Base-by-base conservation (phyloP, 2,888 invertebrate species). In the Heliconius hortense region DNA sequence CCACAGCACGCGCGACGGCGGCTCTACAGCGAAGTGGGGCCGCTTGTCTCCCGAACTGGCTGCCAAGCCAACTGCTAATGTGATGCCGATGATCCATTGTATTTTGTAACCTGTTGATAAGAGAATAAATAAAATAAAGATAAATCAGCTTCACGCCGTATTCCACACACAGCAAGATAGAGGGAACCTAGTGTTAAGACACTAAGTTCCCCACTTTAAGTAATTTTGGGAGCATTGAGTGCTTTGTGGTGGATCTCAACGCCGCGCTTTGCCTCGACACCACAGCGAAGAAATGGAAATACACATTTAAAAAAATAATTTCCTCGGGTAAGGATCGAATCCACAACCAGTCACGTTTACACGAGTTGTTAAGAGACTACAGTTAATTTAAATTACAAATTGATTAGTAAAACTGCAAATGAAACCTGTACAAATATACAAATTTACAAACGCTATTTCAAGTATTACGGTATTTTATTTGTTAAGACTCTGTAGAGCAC, bases 1-100 rank as follows among this genome's bases (percentile, higher is more conserved):
- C 94, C 94, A 93, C 31, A 93, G 83, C n/a, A 93, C 82, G 4
- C 94, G 87, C 64, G 93, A 84, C 1, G 92, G 90, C 2, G 94
- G 94, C 79, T 94, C 92, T 72, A 86, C 83, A 24, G 86, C 83
- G 81, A 93, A 93, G 70, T 92, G 92, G 0, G 94, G 94, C 59
- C 91, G 86, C 81, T 93, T 94, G 85, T 93, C 94, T 71, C 85
- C 87, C 13, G 88, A 85, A 76, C 85, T 84, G 71, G 81, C 79
- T 62, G 81, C 82, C 74, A 79, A 79, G 28, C 85, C 81, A 67
- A 88, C 83, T 67, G 85, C 84, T 73, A 91, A 80, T 59, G 86
- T 84, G 60, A 86, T 82, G 24, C 89, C 81, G 56, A 85, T 77
- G 63, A 88, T 78, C 85, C 88, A 88, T 82, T 81, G 79, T 77